Base-by-base conservation (phyloP, 1,140 invertebrate species). In the Chrysomallon squamiferum region DNA sequence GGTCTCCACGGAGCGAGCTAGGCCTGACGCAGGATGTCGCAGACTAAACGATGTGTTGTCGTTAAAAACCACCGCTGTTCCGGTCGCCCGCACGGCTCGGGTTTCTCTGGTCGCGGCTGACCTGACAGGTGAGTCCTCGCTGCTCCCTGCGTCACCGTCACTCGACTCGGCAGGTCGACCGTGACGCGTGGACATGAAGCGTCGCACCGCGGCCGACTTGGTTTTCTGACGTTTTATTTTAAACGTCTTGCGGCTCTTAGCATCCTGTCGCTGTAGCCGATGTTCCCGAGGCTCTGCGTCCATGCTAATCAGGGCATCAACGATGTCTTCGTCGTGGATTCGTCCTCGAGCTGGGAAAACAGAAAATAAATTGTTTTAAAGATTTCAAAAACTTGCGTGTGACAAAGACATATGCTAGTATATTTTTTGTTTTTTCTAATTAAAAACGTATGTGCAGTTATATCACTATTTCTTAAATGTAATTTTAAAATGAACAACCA, bases 191-290 rank as follows among this genome's bases (percentile, higher is more conserved):
- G 73, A 75, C 50, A 74, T 73, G 35, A 80, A 68, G 9, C 74
- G 71, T 15, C 69, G 47, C 22, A 78, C 63, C 47, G 71, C 68
- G 43, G 78, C 77, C 0, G 73, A 72, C 30, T 80, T 84, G 35
- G 76, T 84, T 67, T 77, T 82, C 65, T 62, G 76, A 33, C 74
- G 76, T 69, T 81, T 86, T 67, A 84, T 90, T 65, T 95, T 90
- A 86, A 97, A 97, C 0, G 95, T 97, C 86, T 94, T 96, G 69
- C 95, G 90, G 80, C 94, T 96, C 83, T 95, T 94, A 22, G 93
- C 95, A 87, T 95, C 96, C 61, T 95, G 92, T 29, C 95, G 88
- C 81, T 97, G 95, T 52, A 97, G 89, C 22, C 94, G 88, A 69
- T 93, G 93, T 71, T 90, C 90, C 68, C 90, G 88, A 1, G 86